Base-by-base conservation (phyloP, 2,113 vertebrate genomes). In the Rhinolophus sinicus region DNA sequence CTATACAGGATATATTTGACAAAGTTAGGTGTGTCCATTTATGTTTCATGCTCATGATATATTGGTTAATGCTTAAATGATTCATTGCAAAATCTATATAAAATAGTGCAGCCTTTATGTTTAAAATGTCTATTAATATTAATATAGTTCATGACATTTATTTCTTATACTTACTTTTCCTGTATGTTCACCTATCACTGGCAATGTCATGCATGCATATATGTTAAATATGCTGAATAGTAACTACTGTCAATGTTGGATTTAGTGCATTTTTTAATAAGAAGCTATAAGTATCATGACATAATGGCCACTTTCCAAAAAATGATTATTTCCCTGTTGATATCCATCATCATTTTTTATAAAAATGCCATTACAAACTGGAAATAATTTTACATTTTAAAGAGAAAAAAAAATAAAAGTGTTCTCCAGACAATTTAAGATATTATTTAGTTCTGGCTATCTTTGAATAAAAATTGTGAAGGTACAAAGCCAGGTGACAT, bases 51-150 rank as follows among this genome's bases (percentile, higher is more conserved):
- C 22, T 87, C 38, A 89, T 50, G 19, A 86, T 81, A 14, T 90
- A 6, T n/a, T 65, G 15, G 1, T 78, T 44, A n/a, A 47, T 64
- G 2, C 93, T 85, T 77, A 70, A 87, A 19, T 95, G 38, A 44
- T 38, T 90, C 16, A 70, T 85, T 88, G 1, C 24, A 82, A 77
- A 30, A 77, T 52, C 15, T 56, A 16, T 58, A 50, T 70, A 38
- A 85, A 88, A 33, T 21, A 70, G 13, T 50, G 13, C 0, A 76
- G 15, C 5, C 8, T 83, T 78, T 87, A 44, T 54, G 77, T 56
- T 82, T 60, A 44, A 78, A 94, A 76, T 80, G 18, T 95, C 13
- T 65, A 72, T 75, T 88, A 73, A 67, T 75, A 86, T 93, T 78
- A 72, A 80, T 65, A 92, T 47, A 88, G 7, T 73, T 93, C 26